phyloP scores from a whole-genome alignment of 2,797 vertebrate genomes.

The Mormyrops attenuatus region DNA sequence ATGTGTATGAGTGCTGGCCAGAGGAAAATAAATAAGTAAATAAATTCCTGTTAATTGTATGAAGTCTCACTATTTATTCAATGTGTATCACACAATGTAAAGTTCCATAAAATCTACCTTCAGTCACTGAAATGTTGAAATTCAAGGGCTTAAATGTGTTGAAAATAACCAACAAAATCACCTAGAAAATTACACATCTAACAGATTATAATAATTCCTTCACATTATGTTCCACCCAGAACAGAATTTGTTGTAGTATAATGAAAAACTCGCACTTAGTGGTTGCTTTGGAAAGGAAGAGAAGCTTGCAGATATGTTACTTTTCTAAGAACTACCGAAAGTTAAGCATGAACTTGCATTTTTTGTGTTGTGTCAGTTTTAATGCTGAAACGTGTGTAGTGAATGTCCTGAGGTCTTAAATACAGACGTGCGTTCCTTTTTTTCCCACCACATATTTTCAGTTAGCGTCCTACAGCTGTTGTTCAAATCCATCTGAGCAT shows the following conservation, averaged over 20 bases:
- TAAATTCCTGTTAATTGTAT: not conserved
- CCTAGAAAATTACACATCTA: not conserved
- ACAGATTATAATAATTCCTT: not conserved
- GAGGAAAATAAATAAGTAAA: not conserved
- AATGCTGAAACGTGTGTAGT: not conserved
- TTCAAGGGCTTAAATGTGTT: not conserved
- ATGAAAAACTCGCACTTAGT: not conserved
- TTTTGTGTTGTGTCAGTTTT: not conserved
- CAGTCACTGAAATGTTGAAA: not conserved
- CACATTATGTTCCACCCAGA: not conserved
- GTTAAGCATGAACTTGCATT: not conserved
- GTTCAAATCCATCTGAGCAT: conserved; percentile 43
- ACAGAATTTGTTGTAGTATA: not conserved
- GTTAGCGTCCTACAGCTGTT: conserved; percentile 37
- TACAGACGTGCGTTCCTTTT: not conserved
- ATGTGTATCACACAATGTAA: not conserved
- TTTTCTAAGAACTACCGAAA: not conserved
- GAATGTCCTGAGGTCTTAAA: not conserved
- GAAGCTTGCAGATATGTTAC: not conserved
- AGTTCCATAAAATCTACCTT: not conserved
- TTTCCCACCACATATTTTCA: conserved; percentile 12
- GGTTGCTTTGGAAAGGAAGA: not conserved
- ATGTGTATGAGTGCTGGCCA: not conserved
- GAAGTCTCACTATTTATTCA: conserved; percentile 22
- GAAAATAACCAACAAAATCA: not conserved